Base-by-base conservation (phyloP, 30 jellyfish, hydroid and myxozoan species). In the Aurelia aurita complex sp. Pacific region DNA sequence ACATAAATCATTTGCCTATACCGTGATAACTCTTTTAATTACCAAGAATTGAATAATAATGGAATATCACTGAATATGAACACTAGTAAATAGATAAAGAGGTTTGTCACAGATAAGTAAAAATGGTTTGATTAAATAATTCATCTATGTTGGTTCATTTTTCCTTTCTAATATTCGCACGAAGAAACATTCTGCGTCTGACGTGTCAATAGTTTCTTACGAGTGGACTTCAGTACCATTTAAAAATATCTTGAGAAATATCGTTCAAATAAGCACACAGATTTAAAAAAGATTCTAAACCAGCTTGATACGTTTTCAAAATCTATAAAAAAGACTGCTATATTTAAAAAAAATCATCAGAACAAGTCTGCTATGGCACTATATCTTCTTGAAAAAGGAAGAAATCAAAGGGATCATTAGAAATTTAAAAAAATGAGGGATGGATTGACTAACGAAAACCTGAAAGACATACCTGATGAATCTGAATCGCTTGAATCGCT, bases 401-500 rank as follows among this genome's bases (percentile, higher is more conserved):
- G 57, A 46, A 14, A 43, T 61, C 0, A 61, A 16, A 2, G 16
- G 36, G 17, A 68, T n/a, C 18, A 16, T 17, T n/a, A 29, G 32
- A 29, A n/a, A 68, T 35, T 65, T 65, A 1, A 29, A n/a, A 68
- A 33, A 9, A 29, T 4, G 4, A 16, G 23, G 52, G 14, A 36
- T 40, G 52, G 52, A n/a, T 43, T 9, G 43, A 43, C 90, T 17
- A 10, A 69, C 29, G 19, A 60, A 2, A 1, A 61, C 18, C 4
- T 23, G 40, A 73, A 73, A 73, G 67, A 18, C 57, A 74, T 51
- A 77, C 81, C 85, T 33, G 95, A 83, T 36, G 96, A 85, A 68
- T 83, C 95, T 1, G 90, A 67, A 67, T 82, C 88, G 76, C 87
- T 61, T 16, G 90, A 63, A 75, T 80, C 92, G 11, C 84, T 64